Base-by-base conservation (phyloP, 1,140 invertebrate species). In the Bombus superbus region DNA sequence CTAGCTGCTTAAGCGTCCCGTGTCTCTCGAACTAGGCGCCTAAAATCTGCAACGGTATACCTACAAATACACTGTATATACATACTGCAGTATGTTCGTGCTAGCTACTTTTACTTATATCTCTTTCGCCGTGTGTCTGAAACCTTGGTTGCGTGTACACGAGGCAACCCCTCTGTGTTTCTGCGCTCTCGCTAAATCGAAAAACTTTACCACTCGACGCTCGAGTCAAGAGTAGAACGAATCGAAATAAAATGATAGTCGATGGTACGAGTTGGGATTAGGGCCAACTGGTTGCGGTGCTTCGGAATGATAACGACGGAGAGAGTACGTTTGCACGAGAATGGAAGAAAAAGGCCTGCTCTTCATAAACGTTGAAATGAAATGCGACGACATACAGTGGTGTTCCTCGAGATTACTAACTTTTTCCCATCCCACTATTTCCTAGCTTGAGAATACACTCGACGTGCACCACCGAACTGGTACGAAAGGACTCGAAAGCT, bases 151-250 rank as follows among this genome's bases (percentile, higher is more conserved):
- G 72, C 79, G 72, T 59, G 81, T 80, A 66, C 69, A 74, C 69
- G 47, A 28, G 38, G 53, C 77, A 40, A 66, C 18, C 71, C 44
- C 25, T 11, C 28, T 88, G 80, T 86, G 86, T 86, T 88, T 35
- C 64, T 84, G 86, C 88, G 71, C 78, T 82, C 44, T 64, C 74
- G 83, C 90, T 88, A 91, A 93, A 93, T 93, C 92, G 92, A 92
- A 93, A 93, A 93, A 93, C 89, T 93, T 93, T 92, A 62, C 88
- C 84, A 91, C 88, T 91, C 85, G 86, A 85, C 78, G 86, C 81
- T 75, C 84, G 38, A 73, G 71, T 82, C 79, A 64, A 84, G 68
- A 83, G 80, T 86, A 81, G 79, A 86, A 77, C 40, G 83, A 88
- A 85, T 87, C 86, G 84, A 85, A 91, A 87, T 91, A 89, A 91